Percentiles rank a stretch among this genome's conserved stretches.
Evolutionary conservation across 2,888 invertebrate species (phyloP).

Genomic region (Chrysina gloriosa): DNA sequence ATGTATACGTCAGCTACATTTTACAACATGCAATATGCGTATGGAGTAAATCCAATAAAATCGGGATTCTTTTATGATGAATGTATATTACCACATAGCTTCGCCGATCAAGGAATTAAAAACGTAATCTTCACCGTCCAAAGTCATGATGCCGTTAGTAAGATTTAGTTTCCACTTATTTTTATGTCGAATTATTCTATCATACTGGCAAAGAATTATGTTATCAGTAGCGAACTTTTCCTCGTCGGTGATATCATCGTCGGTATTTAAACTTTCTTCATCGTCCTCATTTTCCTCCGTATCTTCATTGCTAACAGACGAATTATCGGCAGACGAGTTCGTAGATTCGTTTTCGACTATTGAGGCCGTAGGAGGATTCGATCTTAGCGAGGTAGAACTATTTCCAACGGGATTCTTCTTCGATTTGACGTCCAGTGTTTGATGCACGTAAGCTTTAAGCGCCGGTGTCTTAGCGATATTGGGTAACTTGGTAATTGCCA

Average conservation of each 20-base stretch:
- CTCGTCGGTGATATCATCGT: conserved; percentile 33
- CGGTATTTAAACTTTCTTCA: conserved; percentile 34
- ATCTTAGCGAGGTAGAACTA: not conserved
- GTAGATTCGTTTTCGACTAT: conserved; percentile 6
- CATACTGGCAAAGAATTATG: conserved; percentile 35
- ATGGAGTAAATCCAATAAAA: too few relatives aligned
- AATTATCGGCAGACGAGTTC: not conserved
- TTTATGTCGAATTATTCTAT: conserved; percentile 13
- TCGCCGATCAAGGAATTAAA: conserved; percentile 33
- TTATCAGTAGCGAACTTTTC: conserved; percentile 32
- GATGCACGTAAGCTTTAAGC: conserved; percentile 2
- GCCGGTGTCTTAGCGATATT: not conserved
- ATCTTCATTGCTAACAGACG: conserved; percentile 26
- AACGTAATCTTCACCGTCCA: conserved; percentile 35
- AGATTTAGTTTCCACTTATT: conserved; percentile 36
- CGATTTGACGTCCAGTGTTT: not conserved
- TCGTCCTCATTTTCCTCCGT: conserved; percentile 12
- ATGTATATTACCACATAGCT: conserved; percentile 15
- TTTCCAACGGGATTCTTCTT: not conserved
- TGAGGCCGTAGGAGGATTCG: not conserved
- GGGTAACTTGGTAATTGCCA: conserved; percentile 14
- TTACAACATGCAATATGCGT: too few relatives aligned
- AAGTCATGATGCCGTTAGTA: conserved; percentile 30
- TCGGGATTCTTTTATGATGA: not conserved
- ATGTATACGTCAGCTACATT: too few relatives aligned